A percentile compares a stretch with the other conserved stretches of the same genome.
Evolutionary conservation across 30 jellyfish, hydroid and myxozoan genomes (phyloP).

Genomic region (Hydractinia echinata): DNA sequence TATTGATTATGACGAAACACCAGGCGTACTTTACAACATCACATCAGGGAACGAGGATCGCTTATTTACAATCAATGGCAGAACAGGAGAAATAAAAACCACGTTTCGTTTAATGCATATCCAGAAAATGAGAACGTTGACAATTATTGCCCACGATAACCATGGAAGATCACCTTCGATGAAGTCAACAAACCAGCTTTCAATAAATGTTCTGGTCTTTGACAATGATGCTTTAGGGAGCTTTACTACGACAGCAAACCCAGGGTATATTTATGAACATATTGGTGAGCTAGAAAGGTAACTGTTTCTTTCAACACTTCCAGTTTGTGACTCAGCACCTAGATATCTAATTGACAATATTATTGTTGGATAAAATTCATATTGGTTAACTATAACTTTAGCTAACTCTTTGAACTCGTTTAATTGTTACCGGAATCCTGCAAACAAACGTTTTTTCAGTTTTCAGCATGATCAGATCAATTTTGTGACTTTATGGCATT

Average conservation of each 20-base stretch:
- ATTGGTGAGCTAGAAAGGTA: slow-evolving; percentile 7
- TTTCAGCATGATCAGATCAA: no score
- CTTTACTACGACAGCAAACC: not conserved
- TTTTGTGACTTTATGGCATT: not conserved
- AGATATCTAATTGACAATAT: no score
- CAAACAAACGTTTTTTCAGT: no score
- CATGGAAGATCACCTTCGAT: not conserved
- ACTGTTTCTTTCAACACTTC: not conserved
- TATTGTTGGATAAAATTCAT: no score
- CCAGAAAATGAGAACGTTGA: not conserved
- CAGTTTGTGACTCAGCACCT: no score
- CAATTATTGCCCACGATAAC: not conserved
- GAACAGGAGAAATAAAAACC: slow-evolving; percentile 4
- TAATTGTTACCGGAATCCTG: no score
- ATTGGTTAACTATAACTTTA: no score
- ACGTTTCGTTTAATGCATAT: not conserved
- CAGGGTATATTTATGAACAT: not conserved
- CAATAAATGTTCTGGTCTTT: not conserved
- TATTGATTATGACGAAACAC: not conserved
- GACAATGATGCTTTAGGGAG: not conserved
- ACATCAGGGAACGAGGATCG: slow-evolving; percentile 11
- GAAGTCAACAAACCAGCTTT: not conserved
- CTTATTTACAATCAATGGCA: not conserved
- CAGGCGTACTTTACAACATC: not conserved
- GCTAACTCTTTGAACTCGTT: no score